These are phyloP conservation scores for Pavo muticus DNA, from an alignment of 2,113 vertebrate species.

Conservation along the genomic window DNA sequence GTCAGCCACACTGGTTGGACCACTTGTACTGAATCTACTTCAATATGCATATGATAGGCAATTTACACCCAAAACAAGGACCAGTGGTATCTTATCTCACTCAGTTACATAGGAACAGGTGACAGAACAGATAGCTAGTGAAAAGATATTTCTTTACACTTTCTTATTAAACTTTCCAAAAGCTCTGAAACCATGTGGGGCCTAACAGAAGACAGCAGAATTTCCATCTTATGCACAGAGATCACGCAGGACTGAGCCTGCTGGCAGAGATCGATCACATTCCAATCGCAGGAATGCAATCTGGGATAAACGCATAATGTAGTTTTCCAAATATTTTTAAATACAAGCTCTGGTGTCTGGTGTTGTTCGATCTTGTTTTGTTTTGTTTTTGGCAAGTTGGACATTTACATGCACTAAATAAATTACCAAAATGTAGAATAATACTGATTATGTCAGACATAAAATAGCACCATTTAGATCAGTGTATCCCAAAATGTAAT, in stretches of 20 bases:
- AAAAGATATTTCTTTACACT: not conserved
- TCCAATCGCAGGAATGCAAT: not conserved
- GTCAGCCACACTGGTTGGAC: not conserved
- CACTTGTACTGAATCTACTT: not conserved
- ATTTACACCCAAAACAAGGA: not conserved
- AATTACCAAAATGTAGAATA: not conserved
- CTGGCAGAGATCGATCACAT: not conserved
- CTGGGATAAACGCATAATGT: not conserved
- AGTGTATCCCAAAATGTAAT: accelerated
- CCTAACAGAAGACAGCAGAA: not conserved
- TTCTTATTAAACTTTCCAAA: not conserved
- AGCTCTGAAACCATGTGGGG: not conserved
- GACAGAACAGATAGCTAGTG: not conserved
- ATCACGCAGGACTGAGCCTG: not conserved
- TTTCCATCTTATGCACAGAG: not conserved
- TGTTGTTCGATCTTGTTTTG: no score
- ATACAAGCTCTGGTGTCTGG: not conserved
- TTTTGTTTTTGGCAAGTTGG: not conserved
- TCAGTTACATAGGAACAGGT: not conserved
- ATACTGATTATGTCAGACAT: not conserved
- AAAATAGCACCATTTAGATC: not conserved
- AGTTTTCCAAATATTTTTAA: not conserved
- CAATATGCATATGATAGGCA: not conserved
- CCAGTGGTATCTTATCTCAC: not conserved
- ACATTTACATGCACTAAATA: not conserved